Evolutionary conservation across 2,888 invertebrate species (phyloP), one percentile per base, ranked within the genome.

Genomic region (Leptarthrus brevirostris): DNA sequence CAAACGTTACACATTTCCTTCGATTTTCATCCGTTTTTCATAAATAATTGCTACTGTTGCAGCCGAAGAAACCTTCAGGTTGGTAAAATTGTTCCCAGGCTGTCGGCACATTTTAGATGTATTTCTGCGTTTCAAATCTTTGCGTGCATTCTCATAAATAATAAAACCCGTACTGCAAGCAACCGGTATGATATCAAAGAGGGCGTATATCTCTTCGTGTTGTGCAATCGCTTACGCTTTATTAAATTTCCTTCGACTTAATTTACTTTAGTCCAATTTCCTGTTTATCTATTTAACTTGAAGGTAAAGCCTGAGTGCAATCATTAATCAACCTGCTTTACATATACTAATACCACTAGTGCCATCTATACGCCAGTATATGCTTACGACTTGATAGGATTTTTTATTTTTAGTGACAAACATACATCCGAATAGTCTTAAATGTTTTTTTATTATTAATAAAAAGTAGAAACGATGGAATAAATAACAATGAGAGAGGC

Each of bases 11-110:
- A 26, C 26, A 14, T 54, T 54, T 54, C 30, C 30, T 10, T 30
- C 10, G 26, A 30, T 24, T 54, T 54, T 54, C 54, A 54, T 54
- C 54, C 54, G 54, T 54, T 54, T 54, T 54, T 12, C 54, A 54
- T 54, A 54, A 54, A 54, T 54, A 54, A 54, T 54, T 54, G 54
- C 14, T 26, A 54, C 54, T 22, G 26, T 12, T 8, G 52, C 52
- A 18, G 52, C 18, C 52, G 5, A 20, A 52, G 14, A 18, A 52
- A 8, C 20, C 52, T 52, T 20, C 52, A 22, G 52, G 52, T 40
- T 40, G 52, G 22, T 22, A 52, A 20, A 20, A 52, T 18, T 6
- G 12, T 54, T 54, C 54, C 26, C 54, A 54, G 54, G 54, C 54
- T 54, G 54, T 54, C 54, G 14, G 49, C 14, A 12, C 54, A 26